A percentile compares a stretch with the other conserved stretches of the same genome.
These are phyloP conservation scores for Allolobophora icterica DNA, from an alignment of 2,888 invertebrate genomes.

Conservation along the genomic window DNA sequence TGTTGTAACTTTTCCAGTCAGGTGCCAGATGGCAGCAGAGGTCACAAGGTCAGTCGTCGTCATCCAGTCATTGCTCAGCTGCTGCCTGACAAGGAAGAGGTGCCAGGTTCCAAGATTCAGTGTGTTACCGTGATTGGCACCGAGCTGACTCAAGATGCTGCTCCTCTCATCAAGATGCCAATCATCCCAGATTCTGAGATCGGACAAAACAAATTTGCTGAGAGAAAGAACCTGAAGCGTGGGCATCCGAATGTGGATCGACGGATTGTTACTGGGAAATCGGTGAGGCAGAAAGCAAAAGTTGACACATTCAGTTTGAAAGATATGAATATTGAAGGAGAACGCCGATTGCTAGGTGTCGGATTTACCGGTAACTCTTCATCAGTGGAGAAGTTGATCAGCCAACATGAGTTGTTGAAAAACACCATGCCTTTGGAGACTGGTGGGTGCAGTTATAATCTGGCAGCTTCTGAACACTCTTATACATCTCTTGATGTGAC, in stretches of 20 bases:
- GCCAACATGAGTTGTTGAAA: neutral
- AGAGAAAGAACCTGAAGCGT: neutral
- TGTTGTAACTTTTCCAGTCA: neutral
- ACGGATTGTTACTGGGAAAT: neutral
- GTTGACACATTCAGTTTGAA: neutral
- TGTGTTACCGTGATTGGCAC: neutral
- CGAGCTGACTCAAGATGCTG: neutral
- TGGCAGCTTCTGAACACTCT: neutral
- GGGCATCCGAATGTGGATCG: neutral
- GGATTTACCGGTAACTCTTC: no score
- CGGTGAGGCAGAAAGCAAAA: neutral
- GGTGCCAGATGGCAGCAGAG: neutral
- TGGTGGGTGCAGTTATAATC: neutral
- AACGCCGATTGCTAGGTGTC: neutral
- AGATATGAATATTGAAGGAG: neutral
- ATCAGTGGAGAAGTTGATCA: neutral
- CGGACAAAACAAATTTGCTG: neutral
- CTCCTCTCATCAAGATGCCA: neutral
- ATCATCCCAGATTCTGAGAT: neutral
- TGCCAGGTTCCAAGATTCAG: neutral
- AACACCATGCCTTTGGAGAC: neutral
- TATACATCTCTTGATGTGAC: neutral
- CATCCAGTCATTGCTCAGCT: slow-evolving; percentile 32
- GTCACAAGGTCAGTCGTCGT: slow-evolving; percentile 33
- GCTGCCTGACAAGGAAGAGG: neutral